Base-by-base conservation (phyloP, 2,888 invertebrate species). In the Malthinus seriepunctatus region DNA sequence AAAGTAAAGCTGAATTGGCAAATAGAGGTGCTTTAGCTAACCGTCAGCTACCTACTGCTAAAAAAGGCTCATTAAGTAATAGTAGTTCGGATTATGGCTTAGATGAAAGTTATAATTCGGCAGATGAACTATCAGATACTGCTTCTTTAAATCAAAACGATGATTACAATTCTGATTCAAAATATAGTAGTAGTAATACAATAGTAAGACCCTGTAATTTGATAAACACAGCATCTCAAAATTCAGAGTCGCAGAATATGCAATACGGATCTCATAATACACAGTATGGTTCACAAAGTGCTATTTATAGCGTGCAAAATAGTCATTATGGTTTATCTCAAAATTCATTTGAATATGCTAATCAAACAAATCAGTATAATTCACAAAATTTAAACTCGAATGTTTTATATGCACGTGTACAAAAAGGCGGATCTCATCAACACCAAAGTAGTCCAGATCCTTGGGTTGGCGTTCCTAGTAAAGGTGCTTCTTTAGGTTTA, bases 1-100 rank as follows among this genome's bases (percentile, higher is more conserved):
- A 89, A 77, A 86, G 87, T 62, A 91, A 91, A 80, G 94, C 92
- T 11, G 95, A 95, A 79, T 83, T 96, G 69, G 95, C 91, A 56
- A 89, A 88, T 62, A 84, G 88, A 67, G 89, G 90, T 60, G 88
- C 88, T 63, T 79, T 90, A 64, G 90, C 90, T 8, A 87, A 89
- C 77, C 82, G 92, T 54, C 88, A 88, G 75, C 76, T 88, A 68
- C 88, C 88, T 37, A 81, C 81, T 50, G 76, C 76, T 4, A 82
- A 83, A 68, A 82, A 82, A 62, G 82, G 83, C 63, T 79, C 82
- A 32, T 77, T 82, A 66, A 79, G 79, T 67, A 89, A 89, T 76
- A 78, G 78, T 65, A 78, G 78, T 56, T 80, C 89, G 82, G 91
- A 91, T 75, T 90, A 90, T 70, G 90, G 89, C 32, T 80, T 91